Percentiles rank a stretch among this genome's conserved stretches.
phyloP scores from a whole-genome alignment of 1,140 invertebrate genomes.

The Teleogryllus occipitalis region DNA sequence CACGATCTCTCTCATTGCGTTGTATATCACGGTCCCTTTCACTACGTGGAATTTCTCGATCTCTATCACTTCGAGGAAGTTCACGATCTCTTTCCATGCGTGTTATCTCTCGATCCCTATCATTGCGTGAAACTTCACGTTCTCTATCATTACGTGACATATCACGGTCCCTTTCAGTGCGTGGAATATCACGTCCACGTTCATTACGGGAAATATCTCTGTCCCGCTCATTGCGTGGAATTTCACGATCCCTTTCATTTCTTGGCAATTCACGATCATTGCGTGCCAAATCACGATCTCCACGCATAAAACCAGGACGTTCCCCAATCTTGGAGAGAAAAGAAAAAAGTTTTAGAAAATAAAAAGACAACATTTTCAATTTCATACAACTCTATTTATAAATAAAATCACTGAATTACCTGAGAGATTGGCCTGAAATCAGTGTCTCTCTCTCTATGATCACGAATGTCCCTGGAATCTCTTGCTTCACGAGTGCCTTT shows the following conservation, averaged over 20 bases:
- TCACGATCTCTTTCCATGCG: not conserved
- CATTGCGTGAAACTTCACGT: not conserved
- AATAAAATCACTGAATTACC: constrained; percentile 12
- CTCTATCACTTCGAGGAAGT: not conserved
- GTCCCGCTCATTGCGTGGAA: not conserved
- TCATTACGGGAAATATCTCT: not conserved
- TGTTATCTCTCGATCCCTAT: not conserved
- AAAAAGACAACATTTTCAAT: not conserved
- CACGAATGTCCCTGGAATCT: constrained; percentile 7
- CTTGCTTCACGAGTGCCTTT: constrained; percentile 25
- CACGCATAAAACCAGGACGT: not conserved
- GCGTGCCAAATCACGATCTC: constrained; percentile 9
- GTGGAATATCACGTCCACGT: not conserved
- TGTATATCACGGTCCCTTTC: not conserved
- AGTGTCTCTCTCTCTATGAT: constrained; percentile 8
- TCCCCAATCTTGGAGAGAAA: constrained; percentile 8
- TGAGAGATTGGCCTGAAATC: constrained; percentile 27
- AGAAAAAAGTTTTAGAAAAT: not conserved
- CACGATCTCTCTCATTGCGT: not conserved
- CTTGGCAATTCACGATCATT: not conserved
- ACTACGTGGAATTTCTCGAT: not conserved
- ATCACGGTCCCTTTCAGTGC: not conserved
- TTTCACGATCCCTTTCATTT: not conserved
- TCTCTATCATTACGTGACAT: not conserved
- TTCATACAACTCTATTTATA: not conserved